Evolutionary conservation across 2,888 invertebrate genomes (phyloP), one percentile per base, ranked within the genome.

Genomic region (Drosophila meridiana): DNA sequence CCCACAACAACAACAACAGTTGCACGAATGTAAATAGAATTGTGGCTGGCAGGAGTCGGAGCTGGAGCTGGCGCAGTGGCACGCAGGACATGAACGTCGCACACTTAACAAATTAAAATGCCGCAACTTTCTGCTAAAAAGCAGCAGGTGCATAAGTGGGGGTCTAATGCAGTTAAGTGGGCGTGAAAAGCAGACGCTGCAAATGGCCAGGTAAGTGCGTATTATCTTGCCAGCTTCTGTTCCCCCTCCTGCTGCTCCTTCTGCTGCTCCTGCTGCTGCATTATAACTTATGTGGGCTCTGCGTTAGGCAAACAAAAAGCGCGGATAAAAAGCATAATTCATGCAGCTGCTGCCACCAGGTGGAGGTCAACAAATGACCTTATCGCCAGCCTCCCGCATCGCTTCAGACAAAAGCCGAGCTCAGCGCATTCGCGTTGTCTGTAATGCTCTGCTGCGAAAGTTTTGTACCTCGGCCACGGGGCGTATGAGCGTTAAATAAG

Each of bases 401-500:
- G 59, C 73, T 30, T 53, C 55, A 62, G 47, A 72, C 73, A 64
- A 64, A 73, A 43, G 47, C 58, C 20, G 11, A 30, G 20, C n/a
- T 40, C 14, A 20, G 7, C 20, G 55, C 40, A 9, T 42, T 42
- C 8, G 38, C 56, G 76, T 58, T 70, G 67, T 50, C 69, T 62
- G 61, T 30, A 58, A 61, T 60, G 67, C 47, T n/a, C 20, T 60
- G 75, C 74, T 64, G 60, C 26, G 65, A 74, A 73, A 64, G 57
- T 67, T 56, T 55, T 20, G 40, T 38, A 47, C 59, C 34, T 38
- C 38, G 45, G 28, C 72, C 57, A 86, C 79, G 81, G 78, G 89
- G 76, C 87, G 90, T 86, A 87, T 86, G 84, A 78, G 83, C 77
- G 67, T 69, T 90, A 89, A 89, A 89, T 83, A 83, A 89, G 87